Base-by-base conservation (phyloP, 1,140 invertebrate species). In the Drosophila triauraria region DNA sequence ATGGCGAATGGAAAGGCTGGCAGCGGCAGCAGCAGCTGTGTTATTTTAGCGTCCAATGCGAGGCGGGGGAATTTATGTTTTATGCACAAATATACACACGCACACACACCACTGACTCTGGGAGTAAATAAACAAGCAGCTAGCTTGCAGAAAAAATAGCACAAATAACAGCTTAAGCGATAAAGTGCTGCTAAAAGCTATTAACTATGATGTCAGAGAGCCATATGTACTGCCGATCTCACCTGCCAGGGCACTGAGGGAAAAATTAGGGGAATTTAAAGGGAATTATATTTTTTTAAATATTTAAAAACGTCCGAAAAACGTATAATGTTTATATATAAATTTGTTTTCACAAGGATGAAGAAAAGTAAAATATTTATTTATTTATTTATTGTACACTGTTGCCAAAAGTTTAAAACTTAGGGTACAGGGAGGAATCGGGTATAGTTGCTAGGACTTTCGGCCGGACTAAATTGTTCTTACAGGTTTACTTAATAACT, bases 41-140 rank as follows among this genome's bases (percentile, higher is more conserved):
- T 81, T 88, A 69, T 88, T 84, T 88, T 75, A 84, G 47, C 51
- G 48, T 58, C 78, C 72, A 81, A 58, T 64, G 61, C 61, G 57
- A 82, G 58, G 23, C 25, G 38, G 23, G 35, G 69, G 38, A 47
- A 72, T 72, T 78, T 70, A 87, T 87, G 62, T 78, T 80, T 81
- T 69, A 82, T 86, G 63, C 54, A 79, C 76, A 86, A 60, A 61
- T 42, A 82, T 60, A 46, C 48, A 32, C 27, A 35, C 25, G 38
- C 42, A 50, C 35, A 58, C 63, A 56, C 13, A 69, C n/a, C 23
- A 50, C 15, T 15, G 15, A 12, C n/a, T 30, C 9, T n/a, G 32
- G 46, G 6, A 68, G 63, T 68, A 74, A 86, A 75, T 79, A 87
- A 84, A 84, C 75, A 88, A 53, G 70, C 51, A 48, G 20, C 42